Conservation (phyloP, 2,797 vertebrate species). For the Staurois parvus region DNA sequence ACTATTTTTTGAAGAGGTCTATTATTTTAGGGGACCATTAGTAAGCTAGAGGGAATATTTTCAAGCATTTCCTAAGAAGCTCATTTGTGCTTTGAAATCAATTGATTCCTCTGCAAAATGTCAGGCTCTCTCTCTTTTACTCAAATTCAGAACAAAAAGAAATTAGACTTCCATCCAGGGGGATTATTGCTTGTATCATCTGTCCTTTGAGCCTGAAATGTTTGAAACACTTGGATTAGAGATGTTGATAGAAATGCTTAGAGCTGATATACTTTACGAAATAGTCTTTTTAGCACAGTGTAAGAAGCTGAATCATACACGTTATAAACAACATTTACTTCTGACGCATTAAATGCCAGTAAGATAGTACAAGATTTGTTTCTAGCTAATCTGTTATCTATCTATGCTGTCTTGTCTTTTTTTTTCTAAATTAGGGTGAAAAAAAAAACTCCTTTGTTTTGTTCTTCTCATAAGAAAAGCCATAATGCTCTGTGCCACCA, state of each 20-base stretch:
- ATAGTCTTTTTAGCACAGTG: conserved; percentile 51
- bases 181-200: conserved; percentile 63
- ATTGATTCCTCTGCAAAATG: conserved; percentile 61
- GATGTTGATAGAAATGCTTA: conserved; percentile 59
- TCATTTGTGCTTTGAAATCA: conserved; percentile 62
- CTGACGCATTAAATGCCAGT: conserved; percentile 24
- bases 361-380: not conserved
- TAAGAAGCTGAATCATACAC: conserved; percentile 51
- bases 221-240: conserved; percentile 59
- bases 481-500: too few species aligned
- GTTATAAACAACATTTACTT: conserved; percentile 21
- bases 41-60: conserved; percentile 55
- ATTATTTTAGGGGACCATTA: conserved; percentile 59
- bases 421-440: too few species aligned
- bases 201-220: conserved; percentile 60
- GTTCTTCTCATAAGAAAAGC: too few species aligned
- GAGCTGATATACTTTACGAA: conserved; percentile 54
- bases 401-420: too few species aligned
- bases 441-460: too few species aligned
- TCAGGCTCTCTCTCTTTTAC: conserved; percentile 57
- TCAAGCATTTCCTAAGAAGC: conserved; percentile 58
- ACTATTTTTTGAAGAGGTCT: conserved; percentile 55
- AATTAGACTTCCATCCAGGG: conserved; percentile 60
- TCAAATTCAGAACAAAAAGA: conserved; percentile 63
- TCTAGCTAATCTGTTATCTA: too few species aligned